phyloP scores from a whole-genome alignment of 2,113 vertebrate species.

The Hipposideros armiger region DNA sequence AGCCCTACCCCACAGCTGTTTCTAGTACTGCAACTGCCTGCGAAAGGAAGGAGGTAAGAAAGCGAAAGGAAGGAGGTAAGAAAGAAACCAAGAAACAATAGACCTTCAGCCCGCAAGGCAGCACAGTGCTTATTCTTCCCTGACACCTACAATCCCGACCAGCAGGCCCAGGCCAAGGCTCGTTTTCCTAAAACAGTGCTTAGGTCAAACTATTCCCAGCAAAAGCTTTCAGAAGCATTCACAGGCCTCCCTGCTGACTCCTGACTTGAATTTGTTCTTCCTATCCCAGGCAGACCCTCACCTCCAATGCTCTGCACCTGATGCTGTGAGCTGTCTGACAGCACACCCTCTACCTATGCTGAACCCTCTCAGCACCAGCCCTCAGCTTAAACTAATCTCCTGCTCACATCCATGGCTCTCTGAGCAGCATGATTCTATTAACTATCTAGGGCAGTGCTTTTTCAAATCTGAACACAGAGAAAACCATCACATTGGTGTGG shows the following conservation, averaged over 20 bases:
- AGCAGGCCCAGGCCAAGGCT: background rate
- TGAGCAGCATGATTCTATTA: background rate
- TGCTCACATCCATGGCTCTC: background rate
- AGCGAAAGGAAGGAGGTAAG: background rate
- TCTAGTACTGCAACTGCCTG: background rate
- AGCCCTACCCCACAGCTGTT: background rate
- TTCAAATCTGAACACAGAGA: background rate
- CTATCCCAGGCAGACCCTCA: background rate
- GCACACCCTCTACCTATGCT: background rate
- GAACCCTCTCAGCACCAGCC: background rate
- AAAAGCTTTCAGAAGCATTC: background rate
- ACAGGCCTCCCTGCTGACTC: background rate
- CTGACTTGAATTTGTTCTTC: background rate
- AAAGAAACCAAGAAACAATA: background rate
- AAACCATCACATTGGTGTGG: background rate
- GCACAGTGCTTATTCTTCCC: background rate
- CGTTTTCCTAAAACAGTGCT: background rate
- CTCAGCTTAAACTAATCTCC: background rate
- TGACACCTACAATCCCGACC: background rate
- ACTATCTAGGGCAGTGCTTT: background rate
- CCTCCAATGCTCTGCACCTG: background rate
- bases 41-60: background rate
- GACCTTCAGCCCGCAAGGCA: background rate
- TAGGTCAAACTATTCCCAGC: background rate
- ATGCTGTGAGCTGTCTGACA: background rate